Percentiles rank a stretch among this genome's conserved stretches.
phyloP scores from a whole-genome alignment of 1,140 invertebrate species.

The Macrobrachium nipponense region DNA sequence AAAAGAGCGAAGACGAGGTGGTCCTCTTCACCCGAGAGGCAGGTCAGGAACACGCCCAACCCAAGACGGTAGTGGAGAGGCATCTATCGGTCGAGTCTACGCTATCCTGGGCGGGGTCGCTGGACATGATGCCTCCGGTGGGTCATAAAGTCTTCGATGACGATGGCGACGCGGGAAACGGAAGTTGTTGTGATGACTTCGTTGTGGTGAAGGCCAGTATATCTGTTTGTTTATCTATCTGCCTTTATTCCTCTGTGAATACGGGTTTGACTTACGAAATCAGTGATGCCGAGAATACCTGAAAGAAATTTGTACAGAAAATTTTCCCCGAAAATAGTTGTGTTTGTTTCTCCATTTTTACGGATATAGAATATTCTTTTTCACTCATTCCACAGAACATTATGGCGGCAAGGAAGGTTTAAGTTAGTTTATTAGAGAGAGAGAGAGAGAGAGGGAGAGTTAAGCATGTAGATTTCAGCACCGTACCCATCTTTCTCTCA shows the following conservation, averaged over 20 bases:
- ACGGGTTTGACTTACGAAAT: background rate
- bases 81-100: background rate
- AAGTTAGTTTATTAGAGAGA: no score
- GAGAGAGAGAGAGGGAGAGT: no score
- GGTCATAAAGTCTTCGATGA: slow-evolving; percentile 4
- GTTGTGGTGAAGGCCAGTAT: slow-evolving; percentile 31
- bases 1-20: slow-evolving; percentile 27
- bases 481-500: background rate
- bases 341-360: no score
- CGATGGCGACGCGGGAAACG: background rate
- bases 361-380: no score
- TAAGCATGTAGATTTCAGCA: no score
- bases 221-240: background rate
- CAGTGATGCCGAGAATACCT: background rate
- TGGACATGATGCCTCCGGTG: slow-evolving; percentile 4
- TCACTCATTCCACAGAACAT: no score
- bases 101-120: slow-evolving; percentile 12
- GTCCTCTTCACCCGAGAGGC: slow-evolving; percentile 8
- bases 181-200: slow-evolving; percentile 24
- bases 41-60: no score
- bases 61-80: no score
- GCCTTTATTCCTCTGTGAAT: background rate
- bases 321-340: no score
- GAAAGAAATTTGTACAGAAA: background rate
- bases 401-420: no score